Evolutionary conservation across 2,888 invertebrate species (phyloP).

Genomic region (Rotaria socialis): DNA sequence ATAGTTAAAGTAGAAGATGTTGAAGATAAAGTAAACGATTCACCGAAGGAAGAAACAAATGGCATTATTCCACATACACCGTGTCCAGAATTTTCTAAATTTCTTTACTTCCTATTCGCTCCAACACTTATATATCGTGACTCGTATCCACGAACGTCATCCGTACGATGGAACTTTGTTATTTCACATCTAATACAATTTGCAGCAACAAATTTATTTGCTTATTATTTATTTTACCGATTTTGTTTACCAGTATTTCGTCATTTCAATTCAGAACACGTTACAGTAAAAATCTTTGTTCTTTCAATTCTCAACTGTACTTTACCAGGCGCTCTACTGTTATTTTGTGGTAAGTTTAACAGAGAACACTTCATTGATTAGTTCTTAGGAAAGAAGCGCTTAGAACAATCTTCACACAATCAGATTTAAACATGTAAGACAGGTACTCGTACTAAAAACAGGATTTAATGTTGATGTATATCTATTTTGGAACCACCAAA

Average conservation of each 20-base stretch:
- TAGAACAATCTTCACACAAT: too few species aligned
- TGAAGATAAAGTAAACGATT: constrained; percentile 1
- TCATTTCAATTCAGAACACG: constrained; percentile 56
- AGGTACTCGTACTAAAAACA: too few species aligned
- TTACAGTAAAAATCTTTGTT: constrained; percentile 58
- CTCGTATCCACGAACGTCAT: constrained; percentile 67
- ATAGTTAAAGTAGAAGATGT: constrained; percentile 37
- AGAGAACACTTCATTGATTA: too few species aligned
- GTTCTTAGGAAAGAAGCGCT: too few species aligned
- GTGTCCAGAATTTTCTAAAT: constrained; percentile 69
- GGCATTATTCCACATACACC: constrained; percentile 50
- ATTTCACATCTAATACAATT: constrained; percentile 71
- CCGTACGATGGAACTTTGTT: constrained; percentile 72
- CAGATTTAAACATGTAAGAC: too few species aligned
- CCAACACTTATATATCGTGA: constrained; percentile 81
- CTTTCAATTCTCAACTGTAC: constrained; percentile 70
- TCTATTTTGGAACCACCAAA: too few species aligned
- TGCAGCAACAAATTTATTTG: constrained; percentile 72
- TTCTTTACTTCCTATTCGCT: constrained; percentile 77
- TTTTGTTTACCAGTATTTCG: constrained; percentile 70
- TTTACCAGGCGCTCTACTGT: constrained; percentile 67
- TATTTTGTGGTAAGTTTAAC: constrained; percentile 50
- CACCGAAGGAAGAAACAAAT: constrained; percentile 34
- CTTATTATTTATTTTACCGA: constrained; percentile 74
- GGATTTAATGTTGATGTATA: too few species aligned